Conservation (phyloP, 2,888 invertebrate genomes). For the Archips xylosteana region DNA sequence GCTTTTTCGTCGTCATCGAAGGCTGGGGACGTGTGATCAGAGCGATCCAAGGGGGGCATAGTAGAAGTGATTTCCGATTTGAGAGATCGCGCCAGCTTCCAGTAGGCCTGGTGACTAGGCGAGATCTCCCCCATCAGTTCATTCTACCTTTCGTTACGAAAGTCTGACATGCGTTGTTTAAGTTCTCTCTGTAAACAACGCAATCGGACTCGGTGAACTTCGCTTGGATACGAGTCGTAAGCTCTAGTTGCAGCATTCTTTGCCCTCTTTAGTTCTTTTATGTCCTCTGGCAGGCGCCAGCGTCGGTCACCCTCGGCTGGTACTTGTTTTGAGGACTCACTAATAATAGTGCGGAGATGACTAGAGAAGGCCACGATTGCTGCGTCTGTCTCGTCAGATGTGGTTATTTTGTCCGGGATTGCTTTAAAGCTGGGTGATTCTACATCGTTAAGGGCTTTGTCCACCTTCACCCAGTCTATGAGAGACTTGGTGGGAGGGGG, state of each 20-base stretch:
- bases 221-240: not conserved
- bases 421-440: too few relatives aligned
- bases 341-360: too few relatives aligned
- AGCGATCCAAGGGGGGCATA: not conserved
- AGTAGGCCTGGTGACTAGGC: slow-evolving; percentile 19
- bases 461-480: too few relatives aligned
- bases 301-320: too few relatives aligned
- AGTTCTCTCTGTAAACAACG: not conserved
- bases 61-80: not conserved
- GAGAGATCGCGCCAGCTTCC: slow-evolving; percentile 14
- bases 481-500: not conserved
- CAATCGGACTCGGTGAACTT: not conserved
- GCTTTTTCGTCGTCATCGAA: slow-evolving; percentile 17
- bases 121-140: not conserved
- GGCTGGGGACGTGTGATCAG: not conserved
- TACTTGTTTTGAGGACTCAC: too few relatives aligned
- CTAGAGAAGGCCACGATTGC: too few relatives aligned
- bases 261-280: not conserved
- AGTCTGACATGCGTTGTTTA: not conserved
- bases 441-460: too few relatives aligned
- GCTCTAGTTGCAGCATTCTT: not conserved
- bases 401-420: too few relatives aligned
- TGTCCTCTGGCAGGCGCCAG: not conserved
- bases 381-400: too few relatives aligned
- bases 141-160: slow-evolving; percentile 70